Base-by-base conservation (phyloP, 2,888 invertebrate genomes). In the Chloromyia formosa region DNA sequence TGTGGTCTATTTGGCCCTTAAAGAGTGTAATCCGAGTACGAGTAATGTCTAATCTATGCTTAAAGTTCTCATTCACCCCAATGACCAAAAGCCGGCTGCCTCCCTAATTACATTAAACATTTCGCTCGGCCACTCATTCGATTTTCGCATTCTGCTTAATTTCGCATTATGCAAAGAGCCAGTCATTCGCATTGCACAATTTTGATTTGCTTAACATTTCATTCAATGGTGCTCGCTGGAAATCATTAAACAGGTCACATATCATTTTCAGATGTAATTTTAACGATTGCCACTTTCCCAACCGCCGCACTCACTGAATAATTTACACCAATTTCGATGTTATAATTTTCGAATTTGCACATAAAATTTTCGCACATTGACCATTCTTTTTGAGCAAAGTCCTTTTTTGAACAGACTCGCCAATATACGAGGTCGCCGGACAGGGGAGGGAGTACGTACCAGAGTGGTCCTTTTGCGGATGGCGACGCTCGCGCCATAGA, bases 291-390 rank as follows among this genome's bases (percentile, higher is more conserved):
- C 3, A 49, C 12, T 49, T 49, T 49, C 16, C 49, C 49, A n/a
- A 49, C 49, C 49, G 16, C 49, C 49, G 16, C 2, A 35, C 7
- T 35, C 27, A n/a, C 60, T 61, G 20, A 23, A 27, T 10, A 12
- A 61, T 61, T 61, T 27, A 27, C 60, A 61, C 3, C 27, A 14
- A 62, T 62, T 49, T 62, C 62, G 40, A 62, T 62, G 23, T 40
- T n/a, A 27, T 16, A 62, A 62, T 42, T 62, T 62, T 40, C 62
- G 40, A 40, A 40, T 62, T 62, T 62, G 2, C 27, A n/a, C 62
- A 40, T 40, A 27, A 62, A 62, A 62, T 62, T 60, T 60, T 10
- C 16, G 35, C 61, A 40, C 16, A 35, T 40, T 18, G 20, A 40
- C 62, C n/a, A 16, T 40, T 49, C 27, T 35, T 35, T 35, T 35